Evolutionary conservation across 2,113 vertebrate genomes (phyloP), one percentile per base, ranked within the genome.

Genomic region (Mirounga angustirostris): DNA sequence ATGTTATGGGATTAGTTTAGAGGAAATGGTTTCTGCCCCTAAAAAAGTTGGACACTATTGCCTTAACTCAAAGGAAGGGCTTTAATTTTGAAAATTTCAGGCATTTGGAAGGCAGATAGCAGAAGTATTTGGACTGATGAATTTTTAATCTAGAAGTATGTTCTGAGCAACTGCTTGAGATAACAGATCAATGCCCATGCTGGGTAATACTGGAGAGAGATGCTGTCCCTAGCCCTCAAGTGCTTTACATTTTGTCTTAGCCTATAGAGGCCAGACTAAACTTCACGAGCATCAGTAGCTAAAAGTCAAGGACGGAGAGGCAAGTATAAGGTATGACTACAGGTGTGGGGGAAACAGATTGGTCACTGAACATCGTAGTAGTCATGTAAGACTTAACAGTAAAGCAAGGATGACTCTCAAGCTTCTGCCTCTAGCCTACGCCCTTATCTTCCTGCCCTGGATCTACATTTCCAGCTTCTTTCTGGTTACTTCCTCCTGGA

Each of bases 51-150:
- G 78, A 76, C 24, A 91, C 3, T 93, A 78, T 7, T 84, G 33
- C 63, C 63, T 94, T 96, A 74, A 92, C 36, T 65, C 56, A 92
- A 90, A 92, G 83, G 43, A 94, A 93, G 40, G n/a, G 22, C 33
- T 94, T 92, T 84, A 83, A 71, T 94, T 58, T 26, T 85, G 52
- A 43, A 93, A 84, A 63, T 81, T 78, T 93, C n/a, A 91, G 74
- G 74, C 50, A 81, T 14, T 79, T 73, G 67, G 40, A 56, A 83
- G 80, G 50, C 50, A 97, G 65, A 40, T 24, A 65, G 28, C 33
- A 96, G 79, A 96, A 26, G 19, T 85, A 58, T 97, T 95, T 95
- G 87, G 63, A 58, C n/a, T 80, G 79, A 58, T 21, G 24, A 86
- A 40, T 79, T 82, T 52, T 15, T 94, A 79, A 36, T 83, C 50